phyloP scores from a whole-genome alignment of 2,888 invertebrate species.

The Limnephilus marmoratus region DNA sequence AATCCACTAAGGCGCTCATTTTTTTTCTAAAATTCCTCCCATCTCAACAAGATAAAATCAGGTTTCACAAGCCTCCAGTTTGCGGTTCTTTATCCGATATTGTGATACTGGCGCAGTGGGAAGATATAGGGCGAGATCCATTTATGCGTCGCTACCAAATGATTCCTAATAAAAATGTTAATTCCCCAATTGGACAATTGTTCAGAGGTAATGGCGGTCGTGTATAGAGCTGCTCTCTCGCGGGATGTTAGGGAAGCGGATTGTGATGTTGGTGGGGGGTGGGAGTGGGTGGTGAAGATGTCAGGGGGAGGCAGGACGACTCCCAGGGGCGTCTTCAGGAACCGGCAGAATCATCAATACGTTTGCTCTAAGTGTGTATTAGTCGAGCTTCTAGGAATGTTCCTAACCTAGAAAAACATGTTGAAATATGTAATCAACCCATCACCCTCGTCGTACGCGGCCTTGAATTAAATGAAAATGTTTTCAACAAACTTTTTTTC shows the following conservation, averaged over 20 bases:
- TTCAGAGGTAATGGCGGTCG: constrained; percentile 68
- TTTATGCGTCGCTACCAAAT: constrained; percentile 56
- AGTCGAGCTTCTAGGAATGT: constrained; percentile 19
- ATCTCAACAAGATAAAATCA: neutral
- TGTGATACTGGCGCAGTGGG: neutral
- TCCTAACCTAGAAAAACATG: constrained; percentile 36
- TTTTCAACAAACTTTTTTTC: neutral
- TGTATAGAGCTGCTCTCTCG: constrained; percentile 55
- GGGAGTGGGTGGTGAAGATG: neutral
- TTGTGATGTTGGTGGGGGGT: neutral
- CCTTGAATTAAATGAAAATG: neutral
- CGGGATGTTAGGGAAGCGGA: neutral
- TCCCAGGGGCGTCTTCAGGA: constrained; percentile 57
- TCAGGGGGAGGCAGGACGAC: neutral
- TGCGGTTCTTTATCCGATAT: constrained; percentile 8
- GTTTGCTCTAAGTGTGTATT: constrained; percentile 46
- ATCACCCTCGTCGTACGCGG: neutral
- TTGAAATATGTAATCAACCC: constrained; percentile 2
- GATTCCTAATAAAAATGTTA: constrained; percentile 66
- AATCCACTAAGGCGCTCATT: neutral
- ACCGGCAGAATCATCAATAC: constrained; percentile 57
- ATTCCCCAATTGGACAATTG: constrained; percentile 68
- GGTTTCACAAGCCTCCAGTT: neutral
- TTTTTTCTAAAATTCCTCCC: neutral
- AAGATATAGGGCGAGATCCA: constrained; percentile 17